These are phyloP conservation scores for Podarcis raffonei DNA, from an alignment of 2,113 vertebrate species.

Conservation along the genomic window DNA sequence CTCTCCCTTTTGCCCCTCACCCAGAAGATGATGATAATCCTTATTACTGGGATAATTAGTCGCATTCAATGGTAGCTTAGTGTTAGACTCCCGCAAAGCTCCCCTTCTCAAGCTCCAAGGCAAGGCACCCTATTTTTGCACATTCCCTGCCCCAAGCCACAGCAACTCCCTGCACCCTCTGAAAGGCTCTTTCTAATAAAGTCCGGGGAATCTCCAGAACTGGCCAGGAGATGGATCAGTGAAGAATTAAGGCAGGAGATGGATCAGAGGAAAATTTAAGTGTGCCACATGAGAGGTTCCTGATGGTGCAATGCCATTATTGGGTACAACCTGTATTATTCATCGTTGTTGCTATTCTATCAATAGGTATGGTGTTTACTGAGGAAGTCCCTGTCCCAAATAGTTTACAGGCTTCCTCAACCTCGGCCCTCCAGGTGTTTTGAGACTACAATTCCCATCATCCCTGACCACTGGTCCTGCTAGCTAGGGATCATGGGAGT, in stretches of 20 bases:
- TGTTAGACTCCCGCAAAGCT: too few relatives aligned
- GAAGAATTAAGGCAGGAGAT: background rate
- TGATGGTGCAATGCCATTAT: background rate
- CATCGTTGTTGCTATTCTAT: background rate
- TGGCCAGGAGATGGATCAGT: background rate
- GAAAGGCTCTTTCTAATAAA: too few relatives aligned
- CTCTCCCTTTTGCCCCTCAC: background rate
- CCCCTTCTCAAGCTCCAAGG: background rate
- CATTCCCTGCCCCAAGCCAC: background rate
- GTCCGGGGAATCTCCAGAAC: too few relatives aligned
- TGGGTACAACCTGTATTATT: background rate
- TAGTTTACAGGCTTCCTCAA: background rate
- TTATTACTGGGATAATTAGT: too few relatives aligned
- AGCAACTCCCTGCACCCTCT: too few relatives aligned
- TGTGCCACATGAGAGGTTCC: too few relatives aligned
- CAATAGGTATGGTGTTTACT: background rate
- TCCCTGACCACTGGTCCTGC: too few relatives aligned
- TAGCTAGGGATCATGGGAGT: too few relatives aligned
- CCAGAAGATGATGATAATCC: too few relatives aligned
- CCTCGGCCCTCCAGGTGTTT: too few relatives aligned
- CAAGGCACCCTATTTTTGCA: background rate
- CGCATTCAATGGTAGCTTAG: too few relatives aligned
- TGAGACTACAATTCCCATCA: too few relatives aligned
- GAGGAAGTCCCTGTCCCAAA: background rate
- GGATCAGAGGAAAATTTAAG: background rate